Percentiles rank a stretch among this genome's conserved stretches.
phyloP scores from a whole-genome alignment of 2,113 vertebrate genomes.

The Cyanoderma ruficeps region DNA sequence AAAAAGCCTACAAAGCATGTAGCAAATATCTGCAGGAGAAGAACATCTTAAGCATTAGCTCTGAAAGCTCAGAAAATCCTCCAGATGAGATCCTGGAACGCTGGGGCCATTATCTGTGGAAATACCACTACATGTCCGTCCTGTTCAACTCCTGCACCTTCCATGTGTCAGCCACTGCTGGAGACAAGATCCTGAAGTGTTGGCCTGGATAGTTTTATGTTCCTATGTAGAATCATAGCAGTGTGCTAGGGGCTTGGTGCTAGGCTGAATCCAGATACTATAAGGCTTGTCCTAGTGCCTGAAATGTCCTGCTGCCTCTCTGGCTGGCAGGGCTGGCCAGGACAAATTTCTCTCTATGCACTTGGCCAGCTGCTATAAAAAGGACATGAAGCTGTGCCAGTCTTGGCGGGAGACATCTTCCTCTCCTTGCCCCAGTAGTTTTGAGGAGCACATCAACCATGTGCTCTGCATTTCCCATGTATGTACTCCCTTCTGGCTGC shows the following conservation, averaged over 20 bases:
- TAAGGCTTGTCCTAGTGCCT: not conserved
- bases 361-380: not conserved
- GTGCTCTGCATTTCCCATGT: not conserved
- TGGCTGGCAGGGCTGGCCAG: not conserved
- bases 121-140: fast-evolving
- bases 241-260: not conserved
- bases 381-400: not conserved
- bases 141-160: not conserved
- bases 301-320: not conserved
- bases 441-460: not conserved
- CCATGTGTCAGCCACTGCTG: not conserved
- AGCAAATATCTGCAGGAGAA: not conserved
- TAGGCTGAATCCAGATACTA: not conserved
- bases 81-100: not conserved
- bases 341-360: not conserved
- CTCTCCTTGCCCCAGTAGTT: not conserved
- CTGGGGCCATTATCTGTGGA: not conserved
- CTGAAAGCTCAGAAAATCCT: not conserved
- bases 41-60: not conserved
- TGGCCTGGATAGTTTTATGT: not conserved
- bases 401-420: not conserved
- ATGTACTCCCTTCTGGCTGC: not conserved
- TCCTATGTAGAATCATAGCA: not conserved
- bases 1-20: not conserved
- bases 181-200: not conserved